Base-by-base conservation (phyloP, 1,140 invertebrate species). In the Pseudomyrmex dendroicus region DNA sequence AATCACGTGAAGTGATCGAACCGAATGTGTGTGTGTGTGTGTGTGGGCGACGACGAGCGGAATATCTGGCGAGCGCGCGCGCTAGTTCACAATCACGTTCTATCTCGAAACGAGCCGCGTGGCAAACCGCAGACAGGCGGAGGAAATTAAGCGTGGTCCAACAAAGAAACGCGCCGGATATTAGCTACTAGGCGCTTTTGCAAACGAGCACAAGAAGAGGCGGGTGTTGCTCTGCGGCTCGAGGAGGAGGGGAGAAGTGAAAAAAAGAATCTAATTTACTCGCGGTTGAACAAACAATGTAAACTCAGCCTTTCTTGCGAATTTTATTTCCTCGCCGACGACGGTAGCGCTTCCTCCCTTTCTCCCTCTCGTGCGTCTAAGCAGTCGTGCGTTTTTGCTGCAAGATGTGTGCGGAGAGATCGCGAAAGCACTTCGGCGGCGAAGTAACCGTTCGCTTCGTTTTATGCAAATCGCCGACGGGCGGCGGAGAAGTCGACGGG, bases 141-240 rank as follows among this genome's bases (percentile, higher is more conserved):
- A 80, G 76, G 76, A 80, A 80, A 80, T 80, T 80, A 80, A 80
- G 66, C 54, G 54, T 72, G 12, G 66, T 22, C 76, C 54, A 70
- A 80, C 76, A 80, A 80, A 80, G 76, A 80, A 80, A 80, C 76
- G 44, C 66, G 20, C 66, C 76, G 76, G 76, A 80, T 80, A 80
- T 80, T 80, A 80, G 54, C 76, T 80, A 80, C 76, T 59, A 59
- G 66, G 44, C 15, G 76, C 44, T 57, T 54, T 68, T 56, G 52
- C 66, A 70, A 70, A 44, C 48, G n/a, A 50, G 76, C n/a, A 7
- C 48, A 25, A 61, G 57, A 17, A 74, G 2, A 35, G 57, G 50
- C 35, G 35, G 35, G 35, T 35, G 35, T 35, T 35, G 35, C 35
- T 35, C 35, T 35, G 35, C 35, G 35, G 35, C 0, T 7, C 46